Evolutionary conservation across 2,888 invertebrate species (phyloP).

Genomic region (Eupithecia exiguata): DNA sequence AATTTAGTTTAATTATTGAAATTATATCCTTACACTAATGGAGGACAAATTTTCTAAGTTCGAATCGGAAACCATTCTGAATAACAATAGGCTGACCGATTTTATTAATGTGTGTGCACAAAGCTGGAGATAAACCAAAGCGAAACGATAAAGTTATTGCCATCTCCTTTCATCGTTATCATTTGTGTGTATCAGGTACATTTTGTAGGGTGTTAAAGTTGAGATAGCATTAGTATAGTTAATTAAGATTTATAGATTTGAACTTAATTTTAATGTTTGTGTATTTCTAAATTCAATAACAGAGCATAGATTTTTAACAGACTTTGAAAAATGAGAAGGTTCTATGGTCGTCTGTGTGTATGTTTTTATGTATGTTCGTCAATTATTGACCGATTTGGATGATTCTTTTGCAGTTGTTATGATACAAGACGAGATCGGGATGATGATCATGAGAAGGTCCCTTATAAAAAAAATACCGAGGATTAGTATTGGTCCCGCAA

Average conservation of each 20-base stretch:
- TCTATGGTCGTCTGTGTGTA: too few relatives aligned
- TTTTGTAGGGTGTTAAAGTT: not conserved
- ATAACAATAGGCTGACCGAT: not conserved
- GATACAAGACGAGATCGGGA: too few relatives aligned
- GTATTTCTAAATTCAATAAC: not conserved
- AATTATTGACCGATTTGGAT: too few relatives aligned
- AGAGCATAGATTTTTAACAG: not conserved
- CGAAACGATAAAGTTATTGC: conserved; percentile 3
- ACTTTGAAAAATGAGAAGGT: too few relatives aligned
- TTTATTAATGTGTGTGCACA: conserved; percentile 4
- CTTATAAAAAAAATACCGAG: too few relatives aligned
- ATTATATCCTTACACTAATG: not conserved
- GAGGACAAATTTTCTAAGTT: not conserved
- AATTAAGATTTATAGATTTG: too few relatives aligned
- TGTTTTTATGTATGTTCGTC: too few relatives aligned
- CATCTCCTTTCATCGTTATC: not conserved
- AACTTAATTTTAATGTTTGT: too few relatives aligned
- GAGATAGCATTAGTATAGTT: not conserved
- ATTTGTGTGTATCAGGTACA: not conserved
- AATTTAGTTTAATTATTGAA: not conserved
- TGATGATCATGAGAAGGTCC: too few relatives aligned
- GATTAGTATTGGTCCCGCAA: too few relatives aligned
- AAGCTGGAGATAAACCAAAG: conserved; percentile 1
- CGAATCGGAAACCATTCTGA: not conserved
- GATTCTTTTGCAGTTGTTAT: too few relatives aligned